phyloP scores from a whole-genome alignment of 2,888 invertebrate genomes.

The Epistrophella euchroma region DNA sequence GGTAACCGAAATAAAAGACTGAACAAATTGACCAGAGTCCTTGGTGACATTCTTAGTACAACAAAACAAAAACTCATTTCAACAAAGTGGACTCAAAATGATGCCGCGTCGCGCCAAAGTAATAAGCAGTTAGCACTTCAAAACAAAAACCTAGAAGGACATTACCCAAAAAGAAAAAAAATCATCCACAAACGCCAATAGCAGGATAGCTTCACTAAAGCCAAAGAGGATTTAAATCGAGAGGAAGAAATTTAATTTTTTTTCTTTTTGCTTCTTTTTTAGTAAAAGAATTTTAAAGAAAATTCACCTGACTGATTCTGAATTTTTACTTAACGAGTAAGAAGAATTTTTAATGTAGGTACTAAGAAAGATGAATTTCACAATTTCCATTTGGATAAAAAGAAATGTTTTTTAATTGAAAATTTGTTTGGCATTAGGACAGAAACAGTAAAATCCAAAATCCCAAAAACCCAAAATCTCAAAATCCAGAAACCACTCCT shows the following conservation, averaged over 20 bases:
- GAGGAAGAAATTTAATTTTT: constrained; percentile 32
- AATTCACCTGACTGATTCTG: constrained; percentile 59
- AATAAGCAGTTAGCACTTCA: constrained; percentile 76
- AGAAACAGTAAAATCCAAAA: too few relatives aligned
- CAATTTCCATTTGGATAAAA: not conserved
- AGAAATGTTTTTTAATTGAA: not conserved
- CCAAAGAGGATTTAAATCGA: constrained; percentile 43
- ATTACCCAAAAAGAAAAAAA: constrained; percentile 7
- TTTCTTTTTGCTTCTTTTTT: constrained; percentile 1
- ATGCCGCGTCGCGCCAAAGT: constrained; percentile 52
- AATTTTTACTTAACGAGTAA: constrained; percentile 1
- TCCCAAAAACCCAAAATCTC: too few relatives aligned
- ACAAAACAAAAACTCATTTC: constrained; percentile 67
- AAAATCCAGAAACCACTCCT: too few relatives aligned
- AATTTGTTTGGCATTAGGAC: too few relatives aligned
- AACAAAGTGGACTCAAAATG: constrained; percentile 58
- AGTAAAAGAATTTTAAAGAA: constrained; percentile 29
- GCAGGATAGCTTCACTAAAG: constrained; percentile 12
- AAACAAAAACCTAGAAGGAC: constrained; percentile 59
- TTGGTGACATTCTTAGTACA: constrained; percentile 59
- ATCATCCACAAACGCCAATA: constrained; percentile 35
- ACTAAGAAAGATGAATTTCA: not conserved
- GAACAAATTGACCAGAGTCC: constrained; percentile 67
- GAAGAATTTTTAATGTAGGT: not conserved
- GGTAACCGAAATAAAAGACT: constrained; percentile 46